These are phyloP conservation scores for Coregonus suidteri DNA, from an alignment of 2,797 vertebrate genomes.

Conservation along the genomic window DNA sequence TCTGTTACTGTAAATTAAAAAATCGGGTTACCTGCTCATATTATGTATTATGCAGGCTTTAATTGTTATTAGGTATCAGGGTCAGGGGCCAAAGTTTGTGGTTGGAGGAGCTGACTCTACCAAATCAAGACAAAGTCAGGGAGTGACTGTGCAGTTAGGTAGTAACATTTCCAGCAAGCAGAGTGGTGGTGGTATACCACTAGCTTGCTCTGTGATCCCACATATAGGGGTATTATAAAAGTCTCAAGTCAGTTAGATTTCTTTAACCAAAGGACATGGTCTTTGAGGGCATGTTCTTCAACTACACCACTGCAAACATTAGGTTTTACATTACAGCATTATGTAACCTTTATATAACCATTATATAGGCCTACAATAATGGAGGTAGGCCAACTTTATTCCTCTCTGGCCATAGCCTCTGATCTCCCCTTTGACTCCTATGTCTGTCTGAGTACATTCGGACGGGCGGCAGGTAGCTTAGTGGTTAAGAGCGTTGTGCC, in stretches of 20 bases:
- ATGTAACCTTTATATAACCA: background rate
- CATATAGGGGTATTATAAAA: background rate
- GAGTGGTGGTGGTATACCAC: background rate
- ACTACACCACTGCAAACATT: background rate
- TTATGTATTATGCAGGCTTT: background rate
- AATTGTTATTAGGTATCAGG: background rate
- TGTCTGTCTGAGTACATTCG: background rate
- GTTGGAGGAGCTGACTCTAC: background rate
- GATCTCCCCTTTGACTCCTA: background rate
- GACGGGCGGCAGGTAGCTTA: background rate
- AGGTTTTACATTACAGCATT: background rate
- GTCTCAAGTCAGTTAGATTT: background rate
- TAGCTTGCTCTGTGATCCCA: background rate
- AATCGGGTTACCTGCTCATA: background rate
- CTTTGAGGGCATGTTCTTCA: background rate
- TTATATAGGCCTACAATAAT: background rate
- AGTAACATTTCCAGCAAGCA: background rate
- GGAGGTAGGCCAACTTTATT: background rate
- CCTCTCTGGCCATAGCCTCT: background rate
- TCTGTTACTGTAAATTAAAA: background rate
- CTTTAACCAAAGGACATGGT: background rate
- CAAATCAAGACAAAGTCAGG: background rate
- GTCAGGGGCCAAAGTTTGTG: background rate
- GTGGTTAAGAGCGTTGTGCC: too few species aligned
- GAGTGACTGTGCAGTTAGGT: background rate